These are phyloP conservation scores for Argyra leucocephala DNA, from an alignment of 2,888 invertebrate species.

Conservation along the genomic window DNA sequence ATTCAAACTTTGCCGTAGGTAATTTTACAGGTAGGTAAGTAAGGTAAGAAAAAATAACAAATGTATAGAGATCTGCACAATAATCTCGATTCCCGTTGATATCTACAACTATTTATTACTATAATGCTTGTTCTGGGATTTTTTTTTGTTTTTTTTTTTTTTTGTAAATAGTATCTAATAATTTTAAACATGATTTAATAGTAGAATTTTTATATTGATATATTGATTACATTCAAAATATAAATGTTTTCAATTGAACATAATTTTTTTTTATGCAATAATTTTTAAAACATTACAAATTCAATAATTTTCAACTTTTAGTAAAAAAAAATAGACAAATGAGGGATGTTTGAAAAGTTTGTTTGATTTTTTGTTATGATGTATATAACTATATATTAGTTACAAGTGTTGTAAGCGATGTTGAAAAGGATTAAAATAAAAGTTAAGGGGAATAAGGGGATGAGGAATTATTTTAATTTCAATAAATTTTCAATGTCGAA, in stretches of 20 bases:
- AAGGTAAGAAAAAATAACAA: conserved; percentile 11
- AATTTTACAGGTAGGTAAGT: conserved; percentile 3
- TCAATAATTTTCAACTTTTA: too few species aligned
- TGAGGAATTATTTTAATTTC: too few species aligned
- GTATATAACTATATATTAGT: too few species aligned
- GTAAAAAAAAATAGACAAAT: too few species aligned
- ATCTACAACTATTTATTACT: not conserved
- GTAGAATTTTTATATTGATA: not conserved
- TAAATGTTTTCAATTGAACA: conserved; percentile 2
- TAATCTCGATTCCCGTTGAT: not conserved
- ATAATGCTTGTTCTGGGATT: not conserved
- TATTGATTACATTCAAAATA: not conserved
- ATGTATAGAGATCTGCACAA: conserved; percentile 11
- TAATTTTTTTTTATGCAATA: not conserved
- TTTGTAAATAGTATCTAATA: not conserved
- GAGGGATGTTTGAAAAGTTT: too few species aligned
- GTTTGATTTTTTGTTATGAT: too few species aligned
- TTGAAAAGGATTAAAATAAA: too few species aligned
- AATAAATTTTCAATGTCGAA: too few species aligned
- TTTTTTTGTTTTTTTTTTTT: not conserved
- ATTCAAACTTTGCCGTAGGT: conserved; percentile 9
- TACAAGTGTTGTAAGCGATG: too few species aligned
- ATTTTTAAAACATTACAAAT: too few species aligned
- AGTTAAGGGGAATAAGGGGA: too few species aligned
- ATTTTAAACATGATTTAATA: conserved; percentile 3